Evolutionary conservation across 2,113 vertebrate species (phyloP).

Genomic region (Trinectes maculatus): DNA sequence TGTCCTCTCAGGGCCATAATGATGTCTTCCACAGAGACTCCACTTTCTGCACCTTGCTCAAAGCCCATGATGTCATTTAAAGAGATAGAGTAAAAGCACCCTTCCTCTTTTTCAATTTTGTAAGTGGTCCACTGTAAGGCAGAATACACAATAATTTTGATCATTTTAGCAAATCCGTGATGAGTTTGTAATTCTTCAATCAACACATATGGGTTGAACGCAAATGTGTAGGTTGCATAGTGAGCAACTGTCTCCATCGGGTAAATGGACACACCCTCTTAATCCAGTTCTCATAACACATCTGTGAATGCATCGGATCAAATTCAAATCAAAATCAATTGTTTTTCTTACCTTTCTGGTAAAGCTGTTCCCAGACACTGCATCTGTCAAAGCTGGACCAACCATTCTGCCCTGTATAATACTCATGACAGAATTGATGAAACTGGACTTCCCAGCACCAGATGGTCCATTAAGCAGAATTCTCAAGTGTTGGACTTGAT

Average conservation of each 20-base stretch:
- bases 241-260: no score
- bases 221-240: no score
- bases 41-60: neutral
- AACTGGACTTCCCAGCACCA: slow-evolving; percentile 56
- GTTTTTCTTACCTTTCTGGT: slow-evolving; percentile 30
- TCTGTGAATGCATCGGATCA: no score
- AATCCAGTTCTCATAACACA: no score
- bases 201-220: no score
- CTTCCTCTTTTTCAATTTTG: slow-evolving; percentile 2
- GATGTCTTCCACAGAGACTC: slow-evolving; percentile 24
- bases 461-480: slow-evolving; percentile 46
- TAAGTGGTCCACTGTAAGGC: slow-evolving; percentile 36
- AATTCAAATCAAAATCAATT: no score
- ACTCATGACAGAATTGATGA: slow-evolving; percentile 58
- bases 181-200: no score
- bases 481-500: slow-evolving; percentile 1
- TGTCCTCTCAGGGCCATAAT: slow-evolving; percentile 43
- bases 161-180: no score
- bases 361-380: fast-evolving
- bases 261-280: no score
- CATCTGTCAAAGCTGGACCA: neutral
- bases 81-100: neutral
- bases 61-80: slow-evolving; percentile 58
- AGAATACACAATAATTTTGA: no score
- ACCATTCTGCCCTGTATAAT: slow-evolving; percentile 17